Conservation (phyloP, 2,797 vertebrate genomes). For the Morelia viridis region DNA sequence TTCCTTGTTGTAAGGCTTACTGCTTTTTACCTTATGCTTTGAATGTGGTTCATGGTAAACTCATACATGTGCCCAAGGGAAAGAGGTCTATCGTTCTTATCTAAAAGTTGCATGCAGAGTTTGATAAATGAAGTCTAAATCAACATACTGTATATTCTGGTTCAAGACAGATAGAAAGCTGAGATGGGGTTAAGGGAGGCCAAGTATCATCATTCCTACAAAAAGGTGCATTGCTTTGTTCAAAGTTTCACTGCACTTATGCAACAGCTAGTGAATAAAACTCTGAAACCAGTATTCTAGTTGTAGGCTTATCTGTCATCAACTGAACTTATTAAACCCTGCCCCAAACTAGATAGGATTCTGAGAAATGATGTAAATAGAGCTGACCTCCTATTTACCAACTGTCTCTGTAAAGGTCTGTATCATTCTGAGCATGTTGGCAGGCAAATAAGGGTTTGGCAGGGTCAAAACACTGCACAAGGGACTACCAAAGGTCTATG, state of each 20-base stretch:
- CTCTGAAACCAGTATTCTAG: background rate
- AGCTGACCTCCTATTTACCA: conserved; percentile 4
- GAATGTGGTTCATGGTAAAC: background rate
- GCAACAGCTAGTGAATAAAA: conserved; percentile 3
- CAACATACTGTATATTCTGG: background rate
- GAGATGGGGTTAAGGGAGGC: background rate
- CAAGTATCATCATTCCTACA: background rate
- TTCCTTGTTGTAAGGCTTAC: background rate
- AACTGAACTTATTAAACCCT: conserved; percentile 16
- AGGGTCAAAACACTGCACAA: background rate
- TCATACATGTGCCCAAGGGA: background rate
- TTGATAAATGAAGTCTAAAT: background rate
- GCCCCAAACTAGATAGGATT: background rate
- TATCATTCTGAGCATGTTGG: background rate
- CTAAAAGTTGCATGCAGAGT: background rate
- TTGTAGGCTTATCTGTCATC: background rate
- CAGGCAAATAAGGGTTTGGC: background rate
- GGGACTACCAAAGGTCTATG: background rate
- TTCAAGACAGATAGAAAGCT: background rate
- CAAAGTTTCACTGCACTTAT: background rate
- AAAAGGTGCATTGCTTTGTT: background rate
- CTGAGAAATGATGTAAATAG: conserved; percentile 11
- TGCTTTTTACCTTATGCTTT: background rate
- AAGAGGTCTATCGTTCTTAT: background rate
- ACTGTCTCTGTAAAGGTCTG: background rate